Base-by-base conservation (phyloP, 2,888 invertebrate species). In the Andrena trimmerana region DNA sequence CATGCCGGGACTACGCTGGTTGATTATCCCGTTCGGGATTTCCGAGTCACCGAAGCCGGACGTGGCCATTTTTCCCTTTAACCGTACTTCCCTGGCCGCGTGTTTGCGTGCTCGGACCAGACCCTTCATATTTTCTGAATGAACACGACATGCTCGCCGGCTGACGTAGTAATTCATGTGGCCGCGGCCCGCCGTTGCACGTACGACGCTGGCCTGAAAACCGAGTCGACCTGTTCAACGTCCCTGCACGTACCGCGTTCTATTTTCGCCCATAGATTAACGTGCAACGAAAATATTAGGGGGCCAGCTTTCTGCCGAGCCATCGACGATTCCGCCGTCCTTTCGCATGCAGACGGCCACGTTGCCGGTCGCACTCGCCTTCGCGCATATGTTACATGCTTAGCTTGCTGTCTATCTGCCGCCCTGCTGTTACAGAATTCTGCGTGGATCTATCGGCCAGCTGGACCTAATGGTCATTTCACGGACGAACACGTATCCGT, bases 381-480 rank as follows among this genome's bases (percentile, higher is more conserved):
- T 24, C 54, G 74, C 83, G 77, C 86, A 80, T 86, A 78, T 84
- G 79, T 86, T 78, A 84, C 80, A 73, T 78, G 82, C 86, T 88
- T 88, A 87, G 87, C 88, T 84, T 80, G 86, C 84, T 83, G 85
- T 79, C 84, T 81, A 82, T 78, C 83, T 68, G 57, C 75, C 60
- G 81, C 68, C 81, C 69, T 76, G 42, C 88, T 88, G 88, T 86
- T 88, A 78, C 73, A 84, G 81, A 85, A 88, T 88, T 88, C 88
- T 81, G 86, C 85, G 84, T 88, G 86, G 86, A 88, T 88, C 85
- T 86, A 87, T 88, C 81, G 88, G 85, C 86, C 85, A 85, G 88
- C 81, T 88, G 88, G 80, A 85, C 83, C 83, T 88, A 88, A 88
- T 88, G 88, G 88, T 86, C 85, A 88, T 88, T 88, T 88, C 85